Conservation (phyloP, 1,140 invertebrate species). For the Caerostris extrusa region DNA sequence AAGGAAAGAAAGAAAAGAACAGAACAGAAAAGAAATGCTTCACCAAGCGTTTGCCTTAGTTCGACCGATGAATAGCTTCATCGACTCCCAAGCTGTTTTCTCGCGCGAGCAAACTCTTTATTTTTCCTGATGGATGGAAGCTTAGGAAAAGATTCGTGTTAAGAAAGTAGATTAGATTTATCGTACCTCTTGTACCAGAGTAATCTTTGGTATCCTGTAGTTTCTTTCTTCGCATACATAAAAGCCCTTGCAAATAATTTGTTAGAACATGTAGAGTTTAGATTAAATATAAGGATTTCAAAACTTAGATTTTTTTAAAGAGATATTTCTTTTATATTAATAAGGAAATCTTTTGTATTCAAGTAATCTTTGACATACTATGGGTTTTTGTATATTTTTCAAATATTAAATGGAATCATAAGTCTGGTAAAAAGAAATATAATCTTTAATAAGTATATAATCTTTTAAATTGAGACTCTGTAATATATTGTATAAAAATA, state of each 20-base stretch:
- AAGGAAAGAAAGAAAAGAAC: not conserved
- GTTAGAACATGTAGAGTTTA: not conserved
- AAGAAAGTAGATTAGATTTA: slow-evolving; percentile 22
- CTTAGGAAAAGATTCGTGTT: slow-evolving; percentile 20
- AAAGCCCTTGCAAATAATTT: not conserved
- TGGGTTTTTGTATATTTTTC: too few species aligned
- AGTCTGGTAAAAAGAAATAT: too few species aligned
- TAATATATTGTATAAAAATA: too few species aligned
- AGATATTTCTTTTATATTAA: too few species aligned
- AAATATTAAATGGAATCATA: too few species aligned
- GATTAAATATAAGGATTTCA: too few species aligned
- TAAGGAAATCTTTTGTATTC: too few species aligned
- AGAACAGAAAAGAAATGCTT: not conserved
- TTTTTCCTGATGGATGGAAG: slow-evolving; percentile 22
- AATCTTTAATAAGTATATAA: too few species aligned
- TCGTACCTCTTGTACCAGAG: slow-evolving; percentile 9
- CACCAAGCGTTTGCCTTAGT: not conserved
- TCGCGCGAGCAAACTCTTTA: slow-evolving; percentile 13
- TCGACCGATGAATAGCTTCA: slow-evolving; percentile 17
- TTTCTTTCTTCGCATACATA: not conserved
- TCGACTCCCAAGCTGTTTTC: slow-evolving; percentile 14
- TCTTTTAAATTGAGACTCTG: too few species aligned
- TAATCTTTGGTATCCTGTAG: not conserved
- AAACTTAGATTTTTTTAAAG: too few species aligned
- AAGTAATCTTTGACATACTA: too few species aligned